Conservation (phyloP, 2,113 vertebrate species). For the Chinchilla lanigera region DNA sequence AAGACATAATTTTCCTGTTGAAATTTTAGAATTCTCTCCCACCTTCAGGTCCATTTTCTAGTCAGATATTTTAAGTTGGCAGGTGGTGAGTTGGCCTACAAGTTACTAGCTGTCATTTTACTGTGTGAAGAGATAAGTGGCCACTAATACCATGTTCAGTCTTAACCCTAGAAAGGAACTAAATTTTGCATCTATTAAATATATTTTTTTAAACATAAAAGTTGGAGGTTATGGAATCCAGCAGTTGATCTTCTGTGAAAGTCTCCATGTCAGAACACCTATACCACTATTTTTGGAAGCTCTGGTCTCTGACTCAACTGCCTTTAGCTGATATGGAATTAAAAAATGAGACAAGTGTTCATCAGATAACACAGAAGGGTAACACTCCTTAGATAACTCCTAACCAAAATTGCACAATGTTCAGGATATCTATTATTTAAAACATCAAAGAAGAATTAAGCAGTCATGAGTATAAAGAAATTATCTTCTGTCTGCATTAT, state of each 20-base stretch:
- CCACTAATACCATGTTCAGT: not conserved
- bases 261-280: not conserved
- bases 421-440: not conserved
- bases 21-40: not conserved
- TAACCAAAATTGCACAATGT: not conserved
- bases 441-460: not conserved
- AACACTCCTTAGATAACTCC: not conserved
- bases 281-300: not conserved
- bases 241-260: constrained; percentile 15
- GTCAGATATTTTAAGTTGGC: constrained; percentile 13
- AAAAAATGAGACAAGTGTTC: not conserved
- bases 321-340: not conserved
- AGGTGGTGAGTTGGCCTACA: not conserved
- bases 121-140: not conserved
- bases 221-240: not conserved
- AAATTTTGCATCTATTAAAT: not conserved
- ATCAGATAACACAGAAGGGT: not conserved
- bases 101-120: not conserved
- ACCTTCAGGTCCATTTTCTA: not conserved
- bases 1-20: not conserved
- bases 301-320: not conserved
- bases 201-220: not conserved
- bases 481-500: not conserved
- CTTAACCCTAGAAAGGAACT: not conserved
- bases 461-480: not conserved